Evolutionary conservation across 1,140 invertebrate genomes (phyloP).

Genomic region (Pseudomyrmex concolor): DNA sequence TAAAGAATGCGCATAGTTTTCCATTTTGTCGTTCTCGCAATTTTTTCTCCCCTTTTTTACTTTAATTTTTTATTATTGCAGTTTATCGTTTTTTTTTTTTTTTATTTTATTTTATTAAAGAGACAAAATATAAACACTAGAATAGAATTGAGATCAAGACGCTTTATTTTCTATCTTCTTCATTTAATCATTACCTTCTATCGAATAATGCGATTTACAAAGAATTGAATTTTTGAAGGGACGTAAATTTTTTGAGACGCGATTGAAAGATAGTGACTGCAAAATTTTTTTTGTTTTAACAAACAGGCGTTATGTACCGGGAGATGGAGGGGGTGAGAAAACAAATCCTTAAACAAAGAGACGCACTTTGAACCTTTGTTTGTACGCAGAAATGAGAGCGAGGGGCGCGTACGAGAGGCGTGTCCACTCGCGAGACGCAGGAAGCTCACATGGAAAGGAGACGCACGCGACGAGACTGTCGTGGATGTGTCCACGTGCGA

Average conservation of each 20-base stretch:
- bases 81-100: background rate
- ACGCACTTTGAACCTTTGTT: conserved; percentile 67
- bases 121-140: background rate
- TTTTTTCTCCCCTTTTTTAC: too few species aligned
- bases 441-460: conserved; percentile 63
- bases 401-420: conserved; percentile 67
- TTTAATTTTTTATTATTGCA: background rate
- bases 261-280: conserved; percentile 5
- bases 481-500: conserved; percentile 47
- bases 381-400: conserved; percentile 70
- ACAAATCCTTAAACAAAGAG: conserved; percentile 20
- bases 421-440: conserved; percentile 63
- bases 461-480: conserved; percentile 60
- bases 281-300: conserved; percentile 17
- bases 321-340: background rate
- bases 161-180: too few species aligned
- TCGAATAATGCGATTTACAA: too few species aligned
- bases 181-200: too few species aligned
- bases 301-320: too few species aligned
- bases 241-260: too few species aligned
- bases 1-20: background rate
- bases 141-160: too few species aligned
- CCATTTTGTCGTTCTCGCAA: background rate
- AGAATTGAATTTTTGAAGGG: too few species aligned
- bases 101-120: background rate